Base-by-base conservation (phyloP, 2,888 invertebrate genomes). In the Callyntrura guangdongensis region DNA sequence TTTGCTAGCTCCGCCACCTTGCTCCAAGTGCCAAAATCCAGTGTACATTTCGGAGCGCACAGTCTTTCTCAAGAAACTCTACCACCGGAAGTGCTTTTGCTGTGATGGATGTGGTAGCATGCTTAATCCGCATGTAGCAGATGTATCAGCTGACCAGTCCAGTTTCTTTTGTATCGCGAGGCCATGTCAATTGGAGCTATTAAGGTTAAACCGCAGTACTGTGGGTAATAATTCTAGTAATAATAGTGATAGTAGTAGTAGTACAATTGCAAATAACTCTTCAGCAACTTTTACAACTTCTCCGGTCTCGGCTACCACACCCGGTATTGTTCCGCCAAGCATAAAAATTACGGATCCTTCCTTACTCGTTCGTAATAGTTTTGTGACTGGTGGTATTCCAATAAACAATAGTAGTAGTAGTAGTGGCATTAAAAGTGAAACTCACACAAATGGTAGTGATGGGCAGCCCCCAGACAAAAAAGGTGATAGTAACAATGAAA, bases 41-140 rank as follows among this genome's bases (percentile, higher is more conserved):
- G 94, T 94, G 36, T 94, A 92, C 74, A 93, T 94, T 56, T 91
- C 91, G 11, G 94, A 94, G 56, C 90, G 94, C 25, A 91, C 92
- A 14, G 77, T 93, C 64, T 93, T 94, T 67, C 53, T 91, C 82
- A 93, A 94, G 77, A 93, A 93, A 91, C 85, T 93, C 11, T 94
- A 91, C 72, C 94, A 94, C 92, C 92, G 93, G 69, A 92, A 92
- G 20, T 94, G 94, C 91, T 93, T 94, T 77, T 90, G 91, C 25
- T 94, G 94, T 83, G 91, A 91, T 67, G 92, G 92, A 79, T 94
- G 94, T 90, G 89, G 91, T 2, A 82, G 77, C 81, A 87, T 91
- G 82, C 77, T 94, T 20, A 94, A 94, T 87, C 94, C 93, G 9
- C 92, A 94, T 45, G 92, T 92, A 49, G 93, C 92, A 22, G 94